These are phyloP conservation scores for Atta colombica DNA, from an alignment of 1,140 invertebrate genomes.

Conservation along the genomic window DNA sequence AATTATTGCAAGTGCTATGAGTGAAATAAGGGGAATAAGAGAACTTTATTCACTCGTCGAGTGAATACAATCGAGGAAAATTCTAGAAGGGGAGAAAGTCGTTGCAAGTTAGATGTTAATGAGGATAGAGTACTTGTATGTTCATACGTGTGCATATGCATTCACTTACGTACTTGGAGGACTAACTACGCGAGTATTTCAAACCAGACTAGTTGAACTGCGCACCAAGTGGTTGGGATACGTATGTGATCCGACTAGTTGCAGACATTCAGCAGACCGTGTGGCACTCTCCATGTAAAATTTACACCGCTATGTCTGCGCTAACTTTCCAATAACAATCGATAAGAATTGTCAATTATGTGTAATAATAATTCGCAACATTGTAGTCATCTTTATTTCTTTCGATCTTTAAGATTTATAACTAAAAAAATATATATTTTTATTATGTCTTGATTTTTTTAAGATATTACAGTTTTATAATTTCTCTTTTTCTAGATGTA, in stretches of 20 bases:
- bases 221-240: slow-evolving; percentile 67
- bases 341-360: not conserved
- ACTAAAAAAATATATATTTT: not conserved
- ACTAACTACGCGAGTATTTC: slow-evolving; percentile 44
- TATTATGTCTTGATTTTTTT: not conserved
- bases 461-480: not conserved
- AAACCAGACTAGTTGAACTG: slow-evolving; percentile 31
- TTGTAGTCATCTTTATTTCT: not conserved
- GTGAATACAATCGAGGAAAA: slow-evolving; percentile 30
- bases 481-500: not conserved
- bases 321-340: slow-evolving; percentile 35
- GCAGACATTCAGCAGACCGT: slow-evolving; percentile 58
- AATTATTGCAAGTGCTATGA: not conserved
- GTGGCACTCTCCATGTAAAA: slow-evolving; percentile 52
- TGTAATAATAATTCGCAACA: not conserved
- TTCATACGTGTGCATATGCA: slow-evolving; percentile 21
- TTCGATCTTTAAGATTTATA: not conserved
- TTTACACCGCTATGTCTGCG: slow-evolving; percentile 42
- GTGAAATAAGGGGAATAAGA: not conserved
- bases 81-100: slow-evolving; percentile 1
- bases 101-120: slow-evolving; percentile 58
- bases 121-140: slow-evolving; percentile 58
- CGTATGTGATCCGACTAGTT: slow-evolving; percentile 61
- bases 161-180: slow-evolving; percentile 42
- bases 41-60: not conserved